These are phyloP conservation scores for Monoplex corrugatus DNA, from an alignment of 2,888 invertebrate genomes.

Conservation along the genomic window DNA sequence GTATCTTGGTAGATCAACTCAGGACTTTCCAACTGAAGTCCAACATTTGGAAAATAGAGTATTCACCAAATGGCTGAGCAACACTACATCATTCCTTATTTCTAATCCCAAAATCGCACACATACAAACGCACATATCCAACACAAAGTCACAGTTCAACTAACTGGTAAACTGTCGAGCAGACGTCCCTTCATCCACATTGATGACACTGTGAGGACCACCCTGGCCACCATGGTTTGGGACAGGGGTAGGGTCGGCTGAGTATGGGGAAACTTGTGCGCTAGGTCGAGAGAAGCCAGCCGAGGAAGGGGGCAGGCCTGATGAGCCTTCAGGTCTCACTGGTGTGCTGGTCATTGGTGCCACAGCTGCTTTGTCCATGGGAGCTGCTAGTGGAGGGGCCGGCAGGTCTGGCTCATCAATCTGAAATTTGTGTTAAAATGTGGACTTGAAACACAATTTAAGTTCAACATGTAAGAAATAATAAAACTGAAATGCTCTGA, in stretches of 20 bases:
- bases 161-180: slow-evolving; percentile 54
- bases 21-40: too few species aligned
- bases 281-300: slow-evolving; percentile 61
- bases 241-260: slow-evolving; percentile 61
- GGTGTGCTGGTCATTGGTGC: slow-evolving; percentile 50
- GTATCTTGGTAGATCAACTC: too few species aligned
- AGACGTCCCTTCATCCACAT: slow-evolving; percentile 75
- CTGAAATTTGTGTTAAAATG: too few species aligned
- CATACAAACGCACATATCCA: too few species aligned
- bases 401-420: slow-evolving; percentile 62
- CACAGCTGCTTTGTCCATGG: slow-evolving; percentile 26
- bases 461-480: too few species aligned
- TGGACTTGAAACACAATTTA: too few species aligned
- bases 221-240: slow-evolving; percentile 36
- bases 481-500: too few species aligned
- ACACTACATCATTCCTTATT: too few species aligned
- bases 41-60: too few species aligned
- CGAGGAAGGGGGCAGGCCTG: slow-evolving; percentile 47
- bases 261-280: slow-evolving; percentile 67
- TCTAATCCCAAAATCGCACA: too few species aligned
- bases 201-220: slow-evolving; percentile 71
- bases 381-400: slow-evolving; percentile 23
- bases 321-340: slow-evolving; percentile 35
- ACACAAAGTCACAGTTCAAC: too few species aligned
- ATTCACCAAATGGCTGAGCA: too few species aligned